Conservation (phyloP, 2,113 vertebrate species). For the Dicentrarchus labrax region DNA sequence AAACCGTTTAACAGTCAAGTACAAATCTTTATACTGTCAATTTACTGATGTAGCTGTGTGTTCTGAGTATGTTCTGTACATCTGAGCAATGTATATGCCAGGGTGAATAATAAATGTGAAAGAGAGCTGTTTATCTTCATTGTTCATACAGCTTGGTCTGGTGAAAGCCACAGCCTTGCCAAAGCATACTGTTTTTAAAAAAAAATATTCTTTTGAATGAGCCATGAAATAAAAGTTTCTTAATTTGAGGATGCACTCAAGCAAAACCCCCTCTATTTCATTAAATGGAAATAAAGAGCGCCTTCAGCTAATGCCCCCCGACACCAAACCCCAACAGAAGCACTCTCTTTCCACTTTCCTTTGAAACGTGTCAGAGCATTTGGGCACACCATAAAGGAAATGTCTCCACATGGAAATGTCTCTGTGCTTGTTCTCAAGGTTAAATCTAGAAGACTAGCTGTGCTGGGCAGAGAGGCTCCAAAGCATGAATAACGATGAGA, state of each 20-base stretch:
- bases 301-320: not conserved
- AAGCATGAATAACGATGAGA: conserved; percentile 54
- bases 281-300: conserved; percentile 15
- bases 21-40: not conserved
- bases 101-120: not conserved
- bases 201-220: not conserved
- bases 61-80: too few relatives aligned
- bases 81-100: not conserved
- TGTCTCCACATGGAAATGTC: not conserved
- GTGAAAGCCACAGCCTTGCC: not conserved
- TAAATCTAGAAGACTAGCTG: conserved; percentile 34
- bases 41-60: not conserved
- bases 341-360: not conserved
- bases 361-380: conserved; percentile 11
- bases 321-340: conserved; percentile 9
- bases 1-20: not conserved
- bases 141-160: not conserved
- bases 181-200: not conserved
- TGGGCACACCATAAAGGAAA: not conserved
- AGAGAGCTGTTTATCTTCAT: not conserved
- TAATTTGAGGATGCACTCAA: not conserved
- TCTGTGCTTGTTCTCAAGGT: conserved; percentile 50
- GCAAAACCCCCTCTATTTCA: not conserved
- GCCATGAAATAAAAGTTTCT: conserved; percentile 5
- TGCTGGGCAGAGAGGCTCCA: conserved; percentile 21